Evolutionary conservation across 92 coral and sea anemone species (phyloP).

Genomic region (Meandrina meandrites): DNA sequence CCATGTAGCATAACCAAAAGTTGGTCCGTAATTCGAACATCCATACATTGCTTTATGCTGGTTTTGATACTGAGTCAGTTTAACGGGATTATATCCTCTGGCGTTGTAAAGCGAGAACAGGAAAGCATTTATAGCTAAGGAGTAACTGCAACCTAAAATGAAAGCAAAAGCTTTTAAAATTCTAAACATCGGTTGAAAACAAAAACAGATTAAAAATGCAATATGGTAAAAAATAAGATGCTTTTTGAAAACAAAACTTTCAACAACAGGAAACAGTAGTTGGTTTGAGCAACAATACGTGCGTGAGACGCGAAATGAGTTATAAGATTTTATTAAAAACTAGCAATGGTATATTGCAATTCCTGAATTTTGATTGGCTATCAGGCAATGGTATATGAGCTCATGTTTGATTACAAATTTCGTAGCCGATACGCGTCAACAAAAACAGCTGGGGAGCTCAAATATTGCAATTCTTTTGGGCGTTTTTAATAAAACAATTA

Average conservation of each 20-base stretch:
- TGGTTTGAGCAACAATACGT: no score
- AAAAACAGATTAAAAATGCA: not conserved
- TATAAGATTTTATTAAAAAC: no score
- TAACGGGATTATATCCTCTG: constrained; percentile 29
- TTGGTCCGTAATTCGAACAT: constrained; percentile 40
- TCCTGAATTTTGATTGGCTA: no score
- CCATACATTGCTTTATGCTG: not conserved
- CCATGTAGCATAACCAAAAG: constrained; percentile 41
- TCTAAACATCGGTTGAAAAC: not conserved
- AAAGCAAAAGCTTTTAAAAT: not conserved
- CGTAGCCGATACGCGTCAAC: no score
- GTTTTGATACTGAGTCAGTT: not conserved
- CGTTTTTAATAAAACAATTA: no score
- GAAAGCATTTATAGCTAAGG: constrained; percentile 27
- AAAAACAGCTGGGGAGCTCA: no score
- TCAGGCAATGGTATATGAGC: no score
- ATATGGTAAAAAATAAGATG: not conserved
- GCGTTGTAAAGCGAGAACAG: constrained; percentile 39
- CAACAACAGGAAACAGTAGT: not conserved
- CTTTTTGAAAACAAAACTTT: no score
- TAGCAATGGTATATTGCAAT: no score
- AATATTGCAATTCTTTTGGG: no score
- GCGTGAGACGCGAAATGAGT: no score
- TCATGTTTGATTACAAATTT: no score
- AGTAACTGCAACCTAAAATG: not conserved